A percentile compares a stretch with the other conserved stretches of the same genome.
Conservation (phyloP, 2,888 invertebrate species). For the Dynastes grantii region DNA sequence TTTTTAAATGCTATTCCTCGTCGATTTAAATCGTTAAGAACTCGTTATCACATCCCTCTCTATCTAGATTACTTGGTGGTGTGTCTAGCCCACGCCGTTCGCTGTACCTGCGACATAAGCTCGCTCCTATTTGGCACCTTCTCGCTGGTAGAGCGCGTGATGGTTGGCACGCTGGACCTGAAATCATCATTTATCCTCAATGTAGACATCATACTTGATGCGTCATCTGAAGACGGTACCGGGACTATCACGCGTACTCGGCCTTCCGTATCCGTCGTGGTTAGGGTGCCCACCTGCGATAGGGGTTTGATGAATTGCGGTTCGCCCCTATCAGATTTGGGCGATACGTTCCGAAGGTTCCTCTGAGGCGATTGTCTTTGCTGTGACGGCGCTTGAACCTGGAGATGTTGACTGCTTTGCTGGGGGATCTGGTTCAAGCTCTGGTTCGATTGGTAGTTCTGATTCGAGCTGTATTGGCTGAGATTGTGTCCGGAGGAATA, state of each 20-base stretch:
- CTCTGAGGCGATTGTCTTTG: conserved; percentile 50
- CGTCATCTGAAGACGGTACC: conserved; percentile 68
- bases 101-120: conserved; percentile 86
- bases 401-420: conserved; percentile 54
- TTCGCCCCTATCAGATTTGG: conserved; percentile 56
- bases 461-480: conserved; percentile 39
- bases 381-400: conserved; percentile 55
- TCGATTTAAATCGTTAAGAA: conserved; percentile 69
- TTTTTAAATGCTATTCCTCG: neutral
- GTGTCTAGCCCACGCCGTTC: conserved; percentile 89
- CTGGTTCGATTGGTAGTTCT: conserved; percentile 51
- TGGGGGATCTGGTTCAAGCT: conserved; percentile 49
- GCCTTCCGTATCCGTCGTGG: conserved; percentile 77
- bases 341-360: conserved; percentile 38
- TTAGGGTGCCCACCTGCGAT: conserved; percentile 77
- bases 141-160: conserved; percentile 87
- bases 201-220: conserved; percentile 69
- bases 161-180: conserved; percentile 75
- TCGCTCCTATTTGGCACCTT: conserved; percentile 90
- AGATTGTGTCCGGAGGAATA: conserved; percentile 56
- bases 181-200: conserved; percentile 75
- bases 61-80: conserved; percentile 81
- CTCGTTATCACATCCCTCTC: conserved; percentile 12
- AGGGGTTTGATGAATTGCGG: conserved; percentile 80
- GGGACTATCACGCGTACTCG: conserved; percentile 78